phyloP scores from a whole-genome alignment of 2,797 vertebrate species.

The Pangasius macronema region DNA sequence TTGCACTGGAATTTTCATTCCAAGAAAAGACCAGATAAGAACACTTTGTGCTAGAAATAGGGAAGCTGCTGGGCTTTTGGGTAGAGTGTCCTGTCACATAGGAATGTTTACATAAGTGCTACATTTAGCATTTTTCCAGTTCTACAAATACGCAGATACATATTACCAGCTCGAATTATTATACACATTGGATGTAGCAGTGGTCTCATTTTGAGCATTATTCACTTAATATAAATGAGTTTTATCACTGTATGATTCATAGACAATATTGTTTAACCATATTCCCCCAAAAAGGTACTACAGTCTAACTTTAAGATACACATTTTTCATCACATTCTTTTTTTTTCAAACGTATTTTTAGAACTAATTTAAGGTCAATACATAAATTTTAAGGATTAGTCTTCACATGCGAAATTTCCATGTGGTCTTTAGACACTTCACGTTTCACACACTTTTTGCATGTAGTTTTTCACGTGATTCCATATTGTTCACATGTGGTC shows the following conservation, averaged over 20 bases:
- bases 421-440: neutral
- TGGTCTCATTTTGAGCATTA: neutral
- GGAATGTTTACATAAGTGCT: conserved; percentile 23
- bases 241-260: neutral
- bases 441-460: neutral
- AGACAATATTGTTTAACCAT: neutral
- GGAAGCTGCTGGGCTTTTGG: conserved; percentile 16
- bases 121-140: conserved; percentile 9
- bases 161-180: conserved; percentile 4
- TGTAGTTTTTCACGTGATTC: neutral
- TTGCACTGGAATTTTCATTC: conserved; percentile 3
- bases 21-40: conserved; percentile 28
- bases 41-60: conserved; percentile 18
- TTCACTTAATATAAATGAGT: neutral
- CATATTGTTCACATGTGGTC: neutral
- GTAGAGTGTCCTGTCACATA: neutral
- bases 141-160: neutral
- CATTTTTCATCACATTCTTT: neutral
- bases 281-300: neutral
- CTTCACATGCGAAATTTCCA: neutral
- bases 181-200: neutral
- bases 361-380: neutral
- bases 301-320: neutral
- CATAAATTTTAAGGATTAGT: neutral
- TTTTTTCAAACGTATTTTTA: neutral